Evolutionary conservation across 2,797 vertebrate species (phyloP).

Genomic region (Mormyrops boulengeri): DNA sequence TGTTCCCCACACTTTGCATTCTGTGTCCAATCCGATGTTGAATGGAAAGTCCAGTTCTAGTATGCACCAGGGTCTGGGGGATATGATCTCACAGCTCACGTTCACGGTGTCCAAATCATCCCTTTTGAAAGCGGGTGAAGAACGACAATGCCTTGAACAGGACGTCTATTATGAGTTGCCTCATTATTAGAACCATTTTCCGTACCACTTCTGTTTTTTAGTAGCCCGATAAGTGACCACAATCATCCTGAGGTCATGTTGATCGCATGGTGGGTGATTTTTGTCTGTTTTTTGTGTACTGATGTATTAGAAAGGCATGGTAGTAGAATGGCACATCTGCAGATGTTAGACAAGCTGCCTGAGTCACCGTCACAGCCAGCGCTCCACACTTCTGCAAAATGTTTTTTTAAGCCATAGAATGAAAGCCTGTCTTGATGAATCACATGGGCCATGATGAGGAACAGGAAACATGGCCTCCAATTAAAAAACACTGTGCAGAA

Average conservation of each 20-base stretch:
- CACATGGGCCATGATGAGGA: neutral
- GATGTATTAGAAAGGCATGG: neutral
- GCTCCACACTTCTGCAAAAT: neutral
- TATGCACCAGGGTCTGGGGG: constrained; percentile 11
- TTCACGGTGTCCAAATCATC: neutral
- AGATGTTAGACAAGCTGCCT: neutral
- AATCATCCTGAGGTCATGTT: neutral
- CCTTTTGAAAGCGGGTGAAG: neutral
- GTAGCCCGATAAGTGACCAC: neutral
- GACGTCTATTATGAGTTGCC: neutral
- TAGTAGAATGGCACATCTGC: neutral
- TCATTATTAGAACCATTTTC: neutral
- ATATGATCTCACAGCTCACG: neutral
- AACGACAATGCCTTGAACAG: neutral
- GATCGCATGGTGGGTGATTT: neutral
- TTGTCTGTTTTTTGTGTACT: neutral
- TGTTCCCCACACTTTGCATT: neutral
- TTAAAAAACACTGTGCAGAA: neutral
- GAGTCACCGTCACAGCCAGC: neutral
- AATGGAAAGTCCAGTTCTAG: neutral
- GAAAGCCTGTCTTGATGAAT: neutral
- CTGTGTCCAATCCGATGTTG: neutral
- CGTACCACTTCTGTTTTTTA: constrained; percentile 15
- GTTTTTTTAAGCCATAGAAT: neutral
- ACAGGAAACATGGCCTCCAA: neutral